Base-by-base conservation (phyloP, 1,140 invertebrate species). In the Solenopsis fugax region DNA sequence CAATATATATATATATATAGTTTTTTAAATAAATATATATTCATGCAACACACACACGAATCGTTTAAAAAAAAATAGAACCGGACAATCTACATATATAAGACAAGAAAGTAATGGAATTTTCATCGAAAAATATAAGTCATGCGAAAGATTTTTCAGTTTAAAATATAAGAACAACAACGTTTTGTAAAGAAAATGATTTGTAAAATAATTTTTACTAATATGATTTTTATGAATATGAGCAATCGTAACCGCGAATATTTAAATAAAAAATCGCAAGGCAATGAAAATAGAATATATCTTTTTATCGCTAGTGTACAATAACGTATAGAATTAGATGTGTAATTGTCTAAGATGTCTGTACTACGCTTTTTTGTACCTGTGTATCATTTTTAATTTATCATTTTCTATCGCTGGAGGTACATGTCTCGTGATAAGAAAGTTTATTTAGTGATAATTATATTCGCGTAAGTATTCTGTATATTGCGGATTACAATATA, bases 361-460 rank as follows among this genome's bases (percentile, higher is more conserved):
- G n/a, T 29, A 29, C 24, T 18, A 72, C 18, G 52, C 54, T 84
- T 75, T 84, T 84, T 37, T 13, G 69, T 84, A 73, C 69, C 41
- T 84, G 69, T 82, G 29, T 84, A 84, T 41, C 7, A 41, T 41
- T 41, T 41, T 4, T 84, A 60, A 84, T 6, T 60, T 50, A 84
- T 60, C 21, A 82, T 60, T 60, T 84, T 84, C 18, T 84, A 29
- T 18, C n/a, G 29, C 54, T 4, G 54, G 37, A 75, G 29, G 16
- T 12, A 45, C 18, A 13, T 82, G 41, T 60, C 50, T 73, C 3
- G 37, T 12, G 18, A 48, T 58, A 60, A 75, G 18, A 37, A 84
- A 73, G 48, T 80, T 21, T 52, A 45, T 24, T 18, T 73, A 34
- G 3, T 6, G 41, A 48, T 4, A 48, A 13, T 72, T 3, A 18